These are phyloP conservation scores for Linyphia triangularis DNA, from an alignment of 2,888 invertebrate species.

Conservation along the genomic window DNA sequence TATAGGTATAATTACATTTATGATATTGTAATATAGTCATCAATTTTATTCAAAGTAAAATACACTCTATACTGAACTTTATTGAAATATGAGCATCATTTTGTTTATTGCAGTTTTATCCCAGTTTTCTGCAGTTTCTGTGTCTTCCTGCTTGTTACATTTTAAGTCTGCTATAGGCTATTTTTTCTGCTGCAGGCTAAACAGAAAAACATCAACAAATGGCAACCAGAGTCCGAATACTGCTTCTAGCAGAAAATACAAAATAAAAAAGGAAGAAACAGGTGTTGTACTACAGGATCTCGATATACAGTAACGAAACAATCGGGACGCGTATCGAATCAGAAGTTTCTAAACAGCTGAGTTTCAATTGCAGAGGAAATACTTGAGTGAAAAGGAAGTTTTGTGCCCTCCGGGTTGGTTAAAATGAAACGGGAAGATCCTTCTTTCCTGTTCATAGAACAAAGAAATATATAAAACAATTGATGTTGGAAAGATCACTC, in stretches of 20 bases:
- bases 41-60: no score
- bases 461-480: no score
- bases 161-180: background rate
- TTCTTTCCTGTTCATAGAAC: background rate
- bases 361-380: constrained; percentile 20
- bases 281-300: constrained; percentile 10
- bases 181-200: no score
- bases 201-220: background rate
- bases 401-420: constrained; percentile 11
- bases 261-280: constrained; percentile 23
- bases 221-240: background rate
- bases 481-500: background rate
- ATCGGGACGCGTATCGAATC: constrained; percentile 20
- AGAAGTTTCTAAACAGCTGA: constrained; percentile 35
- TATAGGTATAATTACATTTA: no score
- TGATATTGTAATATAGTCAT: no score
- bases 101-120: no score
- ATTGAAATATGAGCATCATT: no score
- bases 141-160: background rate
- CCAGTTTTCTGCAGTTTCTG: no score
- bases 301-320: constrained; percentile 21
- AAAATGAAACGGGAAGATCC: constrained; percentile 19
- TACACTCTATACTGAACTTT: no score
- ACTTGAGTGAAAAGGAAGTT: background rate
- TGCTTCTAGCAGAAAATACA: background rate